phyloP scores from a whole-genome alignment of 2,888 invertebrate genomes.

The Coecobrya sp. region DNA sequence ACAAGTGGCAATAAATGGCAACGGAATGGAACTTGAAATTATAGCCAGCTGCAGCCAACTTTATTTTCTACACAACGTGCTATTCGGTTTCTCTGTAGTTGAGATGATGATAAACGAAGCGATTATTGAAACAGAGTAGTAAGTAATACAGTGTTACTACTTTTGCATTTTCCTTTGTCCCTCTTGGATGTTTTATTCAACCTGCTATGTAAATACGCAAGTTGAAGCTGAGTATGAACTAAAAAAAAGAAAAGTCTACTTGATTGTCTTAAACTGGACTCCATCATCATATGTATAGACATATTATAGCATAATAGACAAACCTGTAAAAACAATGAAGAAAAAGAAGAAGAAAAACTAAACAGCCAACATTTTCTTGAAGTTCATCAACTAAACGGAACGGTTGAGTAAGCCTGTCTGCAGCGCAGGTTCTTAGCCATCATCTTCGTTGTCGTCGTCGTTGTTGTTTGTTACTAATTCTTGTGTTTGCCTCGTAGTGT shows the following conservation, averaged over 20 bases:
- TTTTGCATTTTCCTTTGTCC: neutral
- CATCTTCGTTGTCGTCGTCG: neutral
- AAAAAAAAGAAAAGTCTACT: neutral
- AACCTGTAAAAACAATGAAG: constrained; percentile 15
- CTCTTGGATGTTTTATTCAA: too few species aligned
- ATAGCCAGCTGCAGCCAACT: constrained; percentile 64
- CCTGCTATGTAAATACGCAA: too few species aligned
- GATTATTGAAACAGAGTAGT: neutral
- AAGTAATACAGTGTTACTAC: neutral
- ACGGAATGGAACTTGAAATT: constrained; percentile 11
- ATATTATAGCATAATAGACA: neutral
- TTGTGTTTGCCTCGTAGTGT: neutral
- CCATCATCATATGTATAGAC: neutral
- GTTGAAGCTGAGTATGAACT: too few species aligned
- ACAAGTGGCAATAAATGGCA: constrained; percentile 36
- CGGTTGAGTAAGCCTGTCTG: constrained; percentile 33
- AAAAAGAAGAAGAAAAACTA: constrained; percentile 33
- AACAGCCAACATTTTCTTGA: constrained; percentile 58
- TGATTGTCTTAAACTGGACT: constrained; percentile 1
- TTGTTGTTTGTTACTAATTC: constrained; percentile 9
- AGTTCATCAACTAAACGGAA: constrained; percentile 18
- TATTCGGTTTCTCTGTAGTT: neutral
- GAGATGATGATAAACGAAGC: neutral
- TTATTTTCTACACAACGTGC: neutral
- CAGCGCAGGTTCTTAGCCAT: neutral